Conservation (phyloP, 2,113 vertebrate genomes). For the Nothoprocta perdicaria region DNA sequence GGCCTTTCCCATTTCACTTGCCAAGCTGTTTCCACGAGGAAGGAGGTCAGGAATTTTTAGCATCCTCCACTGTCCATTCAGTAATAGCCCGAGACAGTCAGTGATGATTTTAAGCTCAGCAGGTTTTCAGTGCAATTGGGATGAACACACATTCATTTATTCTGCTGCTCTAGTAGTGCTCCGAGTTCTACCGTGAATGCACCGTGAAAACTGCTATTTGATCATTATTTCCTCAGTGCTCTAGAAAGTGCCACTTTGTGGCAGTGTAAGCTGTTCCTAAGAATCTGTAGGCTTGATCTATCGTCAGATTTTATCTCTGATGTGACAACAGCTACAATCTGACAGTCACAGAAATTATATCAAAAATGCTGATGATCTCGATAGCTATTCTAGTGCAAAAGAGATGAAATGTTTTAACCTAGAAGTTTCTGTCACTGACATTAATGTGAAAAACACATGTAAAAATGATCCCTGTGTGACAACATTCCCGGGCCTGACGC, state of each 20-base stretch:
- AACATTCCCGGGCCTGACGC: neutral
- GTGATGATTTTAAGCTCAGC: neutral
- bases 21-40: neutral
- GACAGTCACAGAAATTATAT: neutral
- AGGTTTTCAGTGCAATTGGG: neutral
- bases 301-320: neutral
- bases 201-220: neutral
- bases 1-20: neutral
- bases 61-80: neutral
- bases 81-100: neutral
- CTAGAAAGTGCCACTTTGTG: neutral
- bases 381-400: neutral
- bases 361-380: neutral
- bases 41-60: neutral
- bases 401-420: neutral
- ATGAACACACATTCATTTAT: neutral
- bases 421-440: neutral
- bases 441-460: neutral
- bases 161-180: neutral
- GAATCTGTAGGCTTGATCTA: neutral
- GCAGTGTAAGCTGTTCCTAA: neutral
- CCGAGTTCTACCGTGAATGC: neutral
- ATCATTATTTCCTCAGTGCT: neutral
- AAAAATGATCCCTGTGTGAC: neutral
- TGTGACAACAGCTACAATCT: neutral